phyloP scores from a whole-genome alignment of 2,797 vertebrate species.

The Gouania willdenowi region DNA sequence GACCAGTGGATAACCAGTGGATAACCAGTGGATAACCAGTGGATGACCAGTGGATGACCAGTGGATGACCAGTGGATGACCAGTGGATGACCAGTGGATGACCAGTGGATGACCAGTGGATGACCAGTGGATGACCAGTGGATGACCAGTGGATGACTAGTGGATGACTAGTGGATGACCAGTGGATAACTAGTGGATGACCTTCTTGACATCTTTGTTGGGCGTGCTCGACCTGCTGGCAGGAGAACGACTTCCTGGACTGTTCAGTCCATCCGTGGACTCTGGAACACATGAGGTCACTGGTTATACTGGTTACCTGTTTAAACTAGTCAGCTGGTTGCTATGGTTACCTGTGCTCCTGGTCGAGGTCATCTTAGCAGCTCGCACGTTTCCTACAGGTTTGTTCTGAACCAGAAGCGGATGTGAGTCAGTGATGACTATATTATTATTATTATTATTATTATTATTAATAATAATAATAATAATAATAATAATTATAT shows the following conservation, averaged over 20 bases:
- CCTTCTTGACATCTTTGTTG: conserved; percentile 73
- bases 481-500: no score
- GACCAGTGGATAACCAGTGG: no score
- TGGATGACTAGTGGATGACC: no score
- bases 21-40: conserved; percentile 3
- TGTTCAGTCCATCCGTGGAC: conserved; percentile 85
- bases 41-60: no score
- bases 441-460: no score
- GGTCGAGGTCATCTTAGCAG: conserved; percentile 38
- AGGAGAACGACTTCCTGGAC: conserved; percentile 86
- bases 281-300: conserved; percentile 14
- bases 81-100: conserved; percentile 12
- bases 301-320: background rate
- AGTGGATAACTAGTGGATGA: background rate
- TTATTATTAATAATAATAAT: no score
- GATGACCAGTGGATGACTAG: no score
- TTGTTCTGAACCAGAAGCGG: conserved; percentile 16
- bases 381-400: conserved; percentile 30
- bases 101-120: no score
- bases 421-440: no score
- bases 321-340: no score
- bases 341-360: conserved; percentile 47
- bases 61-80: no score
- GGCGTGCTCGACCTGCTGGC: conserved; percentile 83
- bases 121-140: no score